Percentiles rank a stretch among this genome's conserved stretches.
Evolutionary conservation across 2,113 vertebrate genomes (phyloP).

Genomic region (Sialia sialis): DNA sequence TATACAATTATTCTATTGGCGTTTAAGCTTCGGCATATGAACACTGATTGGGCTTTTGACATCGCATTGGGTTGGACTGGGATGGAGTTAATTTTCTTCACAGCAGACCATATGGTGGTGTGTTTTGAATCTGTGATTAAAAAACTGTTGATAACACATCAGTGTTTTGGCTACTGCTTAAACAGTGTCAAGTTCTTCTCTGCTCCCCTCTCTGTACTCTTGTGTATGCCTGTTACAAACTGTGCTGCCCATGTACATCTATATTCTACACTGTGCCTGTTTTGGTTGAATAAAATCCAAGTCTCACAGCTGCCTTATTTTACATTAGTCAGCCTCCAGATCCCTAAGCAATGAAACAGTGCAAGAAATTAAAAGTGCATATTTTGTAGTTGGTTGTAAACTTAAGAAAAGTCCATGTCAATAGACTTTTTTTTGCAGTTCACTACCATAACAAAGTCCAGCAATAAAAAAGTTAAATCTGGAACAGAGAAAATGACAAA

Average conservation of each 20-base stretch:
- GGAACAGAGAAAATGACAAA: background rate
- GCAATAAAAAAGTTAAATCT: background rate
- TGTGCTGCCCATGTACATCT: background rate
- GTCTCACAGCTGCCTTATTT: background rate
- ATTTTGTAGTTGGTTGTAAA: background rate
- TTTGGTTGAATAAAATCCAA: background rate
- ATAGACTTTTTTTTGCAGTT: background rate
- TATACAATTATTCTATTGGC: background rate
- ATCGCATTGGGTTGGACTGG: background rate
- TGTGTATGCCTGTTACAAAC: background rate
- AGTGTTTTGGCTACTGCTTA: background rate
- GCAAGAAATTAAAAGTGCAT: background rate
- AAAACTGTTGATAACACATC: background rate
- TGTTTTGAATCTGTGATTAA: background rate
- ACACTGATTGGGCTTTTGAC: background rate
- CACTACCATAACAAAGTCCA: background rate
- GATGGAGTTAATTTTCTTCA: background rate
- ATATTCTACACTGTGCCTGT: background rate
- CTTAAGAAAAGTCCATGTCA: background rate
- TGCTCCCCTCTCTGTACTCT: background rate
- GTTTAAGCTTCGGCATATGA: background rate
- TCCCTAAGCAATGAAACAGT: background rate
- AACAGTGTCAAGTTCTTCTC: background rate
- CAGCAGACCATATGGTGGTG: background rate
- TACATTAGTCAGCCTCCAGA: background rate